phyloP scores from a whole-genome alignment of 1,140 invertebrate genomes.

The Fopius arisanus region DNA sequence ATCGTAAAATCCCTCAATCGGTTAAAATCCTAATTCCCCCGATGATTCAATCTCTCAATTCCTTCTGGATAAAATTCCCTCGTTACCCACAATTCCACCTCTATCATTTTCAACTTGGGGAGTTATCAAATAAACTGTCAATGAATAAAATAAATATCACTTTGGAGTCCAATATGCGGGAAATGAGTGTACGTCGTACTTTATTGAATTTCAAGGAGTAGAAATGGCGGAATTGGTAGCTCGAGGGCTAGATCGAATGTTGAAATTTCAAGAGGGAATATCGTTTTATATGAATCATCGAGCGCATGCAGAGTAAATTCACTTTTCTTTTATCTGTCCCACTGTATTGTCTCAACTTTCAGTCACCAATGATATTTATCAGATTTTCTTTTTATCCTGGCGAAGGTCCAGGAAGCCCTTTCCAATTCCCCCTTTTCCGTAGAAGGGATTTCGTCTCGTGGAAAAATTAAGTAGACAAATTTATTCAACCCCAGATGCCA shows the following conservation, averaged over 20 bases:
- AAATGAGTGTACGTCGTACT: neutral
- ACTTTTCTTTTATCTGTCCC: neutral
- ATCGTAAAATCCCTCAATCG: neutral
- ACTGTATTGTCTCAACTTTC: no score
- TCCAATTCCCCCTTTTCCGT: no score
- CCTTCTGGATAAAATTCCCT: neutral
- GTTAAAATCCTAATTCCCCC: conserved; percentile 1
- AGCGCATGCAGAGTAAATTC: neutral
- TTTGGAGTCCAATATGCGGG: neutral
- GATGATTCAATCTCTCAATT: neutral
- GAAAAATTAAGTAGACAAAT: no score
- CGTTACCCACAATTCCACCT: neutral
- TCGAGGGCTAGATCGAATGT: neutral
- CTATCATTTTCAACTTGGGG: neutral
- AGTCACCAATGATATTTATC: no score
- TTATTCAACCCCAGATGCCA: no score
- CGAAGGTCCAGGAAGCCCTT: no score
- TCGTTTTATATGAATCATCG: conserved; percentile 7
- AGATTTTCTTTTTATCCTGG: no score
- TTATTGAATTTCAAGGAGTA: neutral
- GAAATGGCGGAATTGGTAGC: neutral
- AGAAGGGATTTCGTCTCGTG: no score
- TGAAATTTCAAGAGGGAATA: neutral
- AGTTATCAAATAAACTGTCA: neutral
- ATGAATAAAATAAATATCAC: neutral